These are phyloP conservation scores for Channa argus DNA, from an alignment of 2,113 vertebrate genomes.

Conservation along the genomic window DNA sequence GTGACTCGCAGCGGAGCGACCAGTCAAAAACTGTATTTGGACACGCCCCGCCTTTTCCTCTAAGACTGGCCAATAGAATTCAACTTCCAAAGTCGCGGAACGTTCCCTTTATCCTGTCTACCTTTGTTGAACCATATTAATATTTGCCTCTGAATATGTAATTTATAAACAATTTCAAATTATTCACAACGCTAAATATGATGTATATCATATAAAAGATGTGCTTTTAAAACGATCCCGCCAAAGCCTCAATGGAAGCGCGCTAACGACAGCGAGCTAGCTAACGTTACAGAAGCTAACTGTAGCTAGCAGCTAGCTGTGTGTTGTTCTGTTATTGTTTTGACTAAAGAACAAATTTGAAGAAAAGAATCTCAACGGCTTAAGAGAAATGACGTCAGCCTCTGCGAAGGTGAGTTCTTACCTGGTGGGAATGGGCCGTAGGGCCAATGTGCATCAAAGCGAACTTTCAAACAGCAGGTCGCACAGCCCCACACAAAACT, in stretches of 20 bases:
- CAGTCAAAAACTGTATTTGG: conserved; percentile 4
- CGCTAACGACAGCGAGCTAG: conserved; percentile 29
- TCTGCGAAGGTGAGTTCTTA: conserved; percentile 80
- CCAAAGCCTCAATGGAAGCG: conserved; percentile 24
- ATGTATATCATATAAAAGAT: neutral
- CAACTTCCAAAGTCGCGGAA: conserved; percentile 29
- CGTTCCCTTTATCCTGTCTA: conserved; percentile 30
- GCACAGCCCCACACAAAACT: neutral
- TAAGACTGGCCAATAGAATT: conserved; percentile 58
- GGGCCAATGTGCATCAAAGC: neutral
- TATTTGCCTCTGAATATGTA: conserved; percentile 21
- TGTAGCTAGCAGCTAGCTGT: conserved; percentile 51
- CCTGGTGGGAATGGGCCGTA: too few relatives aligned
- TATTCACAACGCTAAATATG: accelerated
- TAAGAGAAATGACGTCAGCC: conserved; percentile 80
- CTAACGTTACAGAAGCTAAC: conserved; percentile 48
- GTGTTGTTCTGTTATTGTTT: conserved; percentile 21
- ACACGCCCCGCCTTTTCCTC: conserved; percentile 45
- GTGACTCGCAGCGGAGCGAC: neutral
- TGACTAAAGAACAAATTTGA: neutral
- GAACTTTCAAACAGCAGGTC: neutral
- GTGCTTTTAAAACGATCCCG: neutral
- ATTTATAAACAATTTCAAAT: neutral
- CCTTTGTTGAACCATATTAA: conserved; percentile 51
- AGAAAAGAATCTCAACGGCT: neutral